Base-by-base conservation (phyloP, 2,888 invertebrate genomes). In the Bellardia pandia region DNA sequence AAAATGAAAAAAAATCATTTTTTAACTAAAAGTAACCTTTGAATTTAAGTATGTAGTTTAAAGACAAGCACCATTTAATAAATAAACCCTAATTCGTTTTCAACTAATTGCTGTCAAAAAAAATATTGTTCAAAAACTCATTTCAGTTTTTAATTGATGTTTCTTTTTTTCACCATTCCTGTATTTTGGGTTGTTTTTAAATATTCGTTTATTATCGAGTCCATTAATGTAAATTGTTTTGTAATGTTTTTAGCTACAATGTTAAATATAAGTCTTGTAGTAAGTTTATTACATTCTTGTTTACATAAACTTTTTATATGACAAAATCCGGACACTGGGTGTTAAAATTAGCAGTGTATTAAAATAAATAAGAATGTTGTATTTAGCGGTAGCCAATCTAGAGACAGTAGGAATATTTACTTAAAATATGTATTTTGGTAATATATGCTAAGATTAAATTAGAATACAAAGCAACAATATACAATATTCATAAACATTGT, bases 81-180 rank as follows among this genome's bases (percentile, higher is more conserved):
- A 58, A 58, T 4, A 30, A 58, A 9, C 7, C 6, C 45, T 45
- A 14, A 8, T 13, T 53, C 9, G n/a, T 51, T 53, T 51, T 69
- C n/a, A 11, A 45, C n/a, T 69, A 16, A 51, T 37, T 51, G 69
- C 51, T 69, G 48, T 69, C 48, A 69, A n/a, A 33, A 68, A n/a
- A n/a, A 8, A 30, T 9, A 14, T 33, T 48, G 13, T 48, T 69
- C 23, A 23, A 23, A 23, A 23, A 23, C 23, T 23, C 68, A 51
- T 69, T 51, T n/a, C 6, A 37, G 3, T 51, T 51, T 69, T 69
- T 33, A 16, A 33, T 48, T 1, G 1, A 16, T 16, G 9, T 48
- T 48, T 33, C 45, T 45, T 45, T 45, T 45, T n/a, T 48, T 30
- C 9, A 23, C 23, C 2, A 66, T 42, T 42, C 33, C 4, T 9